Conservation (phyloP, 2,797 vertebrate species). For the Lagorchestes hirsutus region DNA sequence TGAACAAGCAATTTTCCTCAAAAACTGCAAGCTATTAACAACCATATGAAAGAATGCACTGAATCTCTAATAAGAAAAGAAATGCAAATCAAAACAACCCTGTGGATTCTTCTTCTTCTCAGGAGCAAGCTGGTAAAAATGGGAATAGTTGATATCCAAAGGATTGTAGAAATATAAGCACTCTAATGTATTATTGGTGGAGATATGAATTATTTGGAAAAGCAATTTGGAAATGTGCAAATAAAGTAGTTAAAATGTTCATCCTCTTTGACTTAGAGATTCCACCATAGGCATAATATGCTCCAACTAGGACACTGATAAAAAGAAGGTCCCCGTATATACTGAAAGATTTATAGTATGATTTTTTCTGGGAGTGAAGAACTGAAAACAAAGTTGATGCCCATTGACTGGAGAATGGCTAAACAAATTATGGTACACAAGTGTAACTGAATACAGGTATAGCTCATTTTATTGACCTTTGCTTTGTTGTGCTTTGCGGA, state of each 20-base stretch:
- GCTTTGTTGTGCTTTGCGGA: no score
- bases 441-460: no score
- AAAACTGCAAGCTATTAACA: no score
- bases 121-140: not conserved
- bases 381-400: not conserved
- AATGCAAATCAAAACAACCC: not conserved
- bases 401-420: not conserved
- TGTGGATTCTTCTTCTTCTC: not conserved
- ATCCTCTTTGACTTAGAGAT: not conserved
- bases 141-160: not conserved
- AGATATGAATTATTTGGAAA: not conserved
- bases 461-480: no score
- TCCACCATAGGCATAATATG: no score
- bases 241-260: not conserved
- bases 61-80: not conserved
- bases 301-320: not conserved
- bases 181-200: no score
- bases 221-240: not conserved
- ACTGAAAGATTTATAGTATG: not conserved
- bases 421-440: not conserved
- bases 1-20: not conserved
- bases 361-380: not conserved
- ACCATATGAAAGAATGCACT: not conserved
- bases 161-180: no score
- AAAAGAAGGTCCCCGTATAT: not conserved